A percentile compares a stretch with the other conserved stretches of the same genome.
phyloP scores from a whole-genome alignment of 1,140 invertebrate genomes.

The Apis dorsata region DNA sequence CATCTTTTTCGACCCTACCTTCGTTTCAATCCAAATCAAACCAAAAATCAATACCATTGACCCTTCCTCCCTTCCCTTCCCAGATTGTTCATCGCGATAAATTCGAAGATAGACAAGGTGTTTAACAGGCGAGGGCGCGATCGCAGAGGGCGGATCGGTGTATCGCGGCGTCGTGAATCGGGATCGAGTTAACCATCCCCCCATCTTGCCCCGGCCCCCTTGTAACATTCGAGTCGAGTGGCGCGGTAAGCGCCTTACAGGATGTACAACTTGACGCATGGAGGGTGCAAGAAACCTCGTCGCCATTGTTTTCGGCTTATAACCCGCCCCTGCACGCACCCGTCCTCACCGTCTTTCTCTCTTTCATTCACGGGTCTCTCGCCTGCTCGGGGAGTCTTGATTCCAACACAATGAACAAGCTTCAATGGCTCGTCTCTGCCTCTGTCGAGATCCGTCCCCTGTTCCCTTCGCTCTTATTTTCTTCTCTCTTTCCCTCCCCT shows the following conservation, averaged over 20 bases:
- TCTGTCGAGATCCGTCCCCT: conserved; percentile 8
- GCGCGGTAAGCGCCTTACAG: conserved; percentile 63
- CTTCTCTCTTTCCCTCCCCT: too few species aligned
- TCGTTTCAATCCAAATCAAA: background rate
- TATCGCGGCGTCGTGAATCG: conserved; percentile 54
- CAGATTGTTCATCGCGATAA: conserved; percentile 34
- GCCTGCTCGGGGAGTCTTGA: conserved; percentile 30
- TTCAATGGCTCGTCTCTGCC: conserved; percentile 49
- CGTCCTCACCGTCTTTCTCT: background rate
- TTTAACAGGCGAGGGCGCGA: conserved; percentile 52
- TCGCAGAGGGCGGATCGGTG: conserved; percentile 52
- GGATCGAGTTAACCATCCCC: conserved; percentile 62
- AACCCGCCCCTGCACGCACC: conserved; percentile 47
- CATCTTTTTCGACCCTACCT: background rate
- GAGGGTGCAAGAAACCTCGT: conserved; percentile 61
- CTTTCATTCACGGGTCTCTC: background rate
- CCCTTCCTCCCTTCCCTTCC: background rate
- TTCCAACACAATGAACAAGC: conserved; percentile 54
- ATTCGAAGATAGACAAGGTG: conserved; percentile 45
- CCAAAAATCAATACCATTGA: conserved; percentile 28
- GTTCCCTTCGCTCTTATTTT: background rate
- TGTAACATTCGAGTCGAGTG: conserved; percentile 60
- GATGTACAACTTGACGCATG: conserved; percentile 63
- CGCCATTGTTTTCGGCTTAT: conserved; percentile 66
- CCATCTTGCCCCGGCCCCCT: conserved; percentile 7